Evolutionary conservation across 2,888 invertebrate genomes (phyloP).

Genomic region (Cephus pygmeus): DNA sequence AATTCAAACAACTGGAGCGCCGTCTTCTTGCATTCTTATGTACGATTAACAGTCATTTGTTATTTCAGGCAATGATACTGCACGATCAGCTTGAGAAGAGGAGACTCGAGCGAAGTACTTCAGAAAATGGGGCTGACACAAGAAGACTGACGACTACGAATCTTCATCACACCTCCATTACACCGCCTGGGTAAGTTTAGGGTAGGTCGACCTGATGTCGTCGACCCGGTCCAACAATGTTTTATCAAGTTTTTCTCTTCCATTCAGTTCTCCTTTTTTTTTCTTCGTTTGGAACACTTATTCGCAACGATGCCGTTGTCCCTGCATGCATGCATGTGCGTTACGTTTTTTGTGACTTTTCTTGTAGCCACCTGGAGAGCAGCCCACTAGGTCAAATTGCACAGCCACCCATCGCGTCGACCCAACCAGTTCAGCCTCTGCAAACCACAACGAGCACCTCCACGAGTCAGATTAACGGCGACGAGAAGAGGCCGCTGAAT

Average conservation of each 20-base stretch:
- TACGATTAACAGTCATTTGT: neutral
- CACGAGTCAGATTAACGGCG: conserved; percentile 68
- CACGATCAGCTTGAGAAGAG: conserved; percentile 62
- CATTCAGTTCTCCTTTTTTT: neutral
- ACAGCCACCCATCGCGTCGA: conserved; percentile 36
- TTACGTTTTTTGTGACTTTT: conserved; percentile 33
- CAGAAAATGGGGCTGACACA: conserved; percentile 58
- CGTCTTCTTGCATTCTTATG: neutral
- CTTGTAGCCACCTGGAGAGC: conserved; percentile 57
- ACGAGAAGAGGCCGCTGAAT: conserved; percentile 75
- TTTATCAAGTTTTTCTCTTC: neutral
- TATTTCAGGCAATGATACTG: conserved; percentile 54
- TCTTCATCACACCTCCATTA: conserved; percentile 54
- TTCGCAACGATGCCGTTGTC: neutral
- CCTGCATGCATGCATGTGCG: conserved; percentile 37
- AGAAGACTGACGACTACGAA: conserved; percentile 50
- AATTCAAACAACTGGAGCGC: neutral
- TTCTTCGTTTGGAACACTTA: neutral
- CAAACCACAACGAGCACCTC: conserved; percentile 41
- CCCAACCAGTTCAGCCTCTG: conserved; percentile 47
- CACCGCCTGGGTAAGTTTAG: conserved; percentile 54
- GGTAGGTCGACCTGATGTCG: neutral
- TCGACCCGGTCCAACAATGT: neutral
- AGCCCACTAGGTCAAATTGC: conserved; percentile 43
- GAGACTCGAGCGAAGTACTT: conserved; percentile 58